Evolutionary conservation across 2,113 vertebrate genomes (phyloP).

Genomic region (Mesitornis unicolor): DNA sequence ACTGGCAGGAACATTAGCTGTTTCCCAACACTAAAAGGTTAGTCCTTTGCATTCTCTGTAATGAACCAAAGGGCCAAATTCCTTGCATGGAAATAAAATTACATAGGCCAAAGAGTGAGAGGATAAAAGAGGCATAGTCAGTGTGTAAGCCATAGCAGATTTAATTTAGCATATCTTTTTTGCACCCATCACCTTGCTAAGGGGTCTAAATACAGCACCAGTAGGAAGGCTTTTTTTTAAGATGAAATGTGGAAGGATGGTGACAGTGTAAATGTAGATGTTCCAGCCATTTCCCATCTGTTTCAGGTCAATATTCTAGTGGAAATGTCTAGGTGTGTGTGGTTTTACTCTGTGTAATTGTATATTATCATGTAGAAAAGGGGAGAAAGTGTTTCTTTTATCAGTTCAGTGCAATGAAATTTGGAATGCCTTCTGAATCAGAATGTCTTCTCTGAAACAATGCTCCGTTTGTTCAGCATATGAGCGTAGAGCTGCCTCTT

Average conservation of each 20-base stretch:
- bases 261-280: background rate
- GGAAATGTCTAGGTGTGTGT: background rate
- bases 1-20: constrained; percentile 67
- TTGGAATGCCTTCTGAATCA: background rate
- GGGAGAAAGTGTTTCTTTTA: background rate
- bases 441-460: background rate
- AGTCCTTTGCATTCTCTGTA: constrained; percentile 54
- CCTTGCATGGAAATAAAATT: constrained; percentile 25
- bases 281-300: background rate
- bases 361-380: background rate
- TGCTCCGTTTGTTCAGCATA: background rate
- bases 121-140: background rate
- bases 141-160: background rate
- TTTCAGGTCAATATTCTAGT: background rate
- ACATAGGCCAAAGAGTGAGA: background rate
- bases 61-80: constrained; percentile 46
- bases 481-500: background rate
- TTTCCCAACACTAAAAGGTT: constrained; percentile 68
- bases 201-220: background rate
- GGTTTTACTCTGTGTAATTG: background rate
- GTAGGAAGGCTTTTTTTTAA: background rate
- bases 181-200: background rate
- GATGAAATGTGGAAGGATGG: background rate
- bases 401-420: background rate
- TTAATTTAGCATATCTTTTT: background rate